Conservation (phyloP, 2,888 invertebrate species). For the Aethes cnicana region DNA sequence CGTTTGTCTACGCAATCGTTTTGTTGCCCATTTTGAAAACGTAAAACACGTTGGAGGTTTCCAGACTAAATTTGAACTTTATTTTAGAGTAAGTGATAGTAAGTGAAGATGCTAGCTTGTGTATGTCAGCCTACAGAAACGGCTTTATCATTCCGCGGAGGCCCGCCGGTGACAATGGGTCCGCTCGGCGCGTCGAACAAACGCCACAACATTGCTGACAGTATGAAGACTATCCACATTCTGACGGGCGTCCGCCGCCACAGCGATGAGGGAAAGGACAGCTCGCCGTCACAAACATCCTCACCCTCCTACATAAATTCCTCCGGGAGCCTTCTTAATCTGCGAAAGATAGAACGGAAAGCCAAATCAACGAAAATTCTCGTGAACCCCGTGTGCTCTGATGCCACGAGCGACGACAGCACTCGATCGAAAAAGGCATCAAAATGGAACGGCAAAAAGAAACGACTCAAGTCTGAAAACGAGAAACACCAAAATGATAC, state of each 20-base stretch:
- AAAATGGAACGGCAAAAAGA: constrained; percentile 77
- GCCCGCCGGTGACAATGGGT: constrained; percentile 79
- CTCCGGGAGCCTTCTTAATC: constrained; percentile 65
- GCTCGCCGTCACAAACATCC: constrained; percentile 58
- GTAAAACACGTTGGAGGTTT: constrained; percentile 27
- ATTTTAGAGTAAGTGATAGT: constrained; percentile 63
- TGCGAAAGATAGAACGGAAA: constrained; percentile 73
- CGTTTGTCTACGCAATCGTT: not conserved
- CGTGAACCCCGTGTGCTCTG: constrained; percentile 75
- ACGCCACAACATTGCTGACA: constrained; percentile 60
- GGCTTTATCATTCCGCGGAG: constrained; percentile 77
- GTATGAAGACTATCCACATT: constrained; percentile 64
- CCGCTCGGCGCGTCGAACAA: constrained; percentile 74
- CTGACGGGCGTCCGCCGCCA: constrained; percentile 55
- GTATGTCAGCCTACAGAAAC: constrained; percentile 85
- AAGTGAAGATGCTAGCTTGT: constrained; percentile 85
- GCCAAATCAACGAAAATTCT: constrained; percentile 77
- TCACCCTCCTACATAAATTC: constrained; percentile 61
- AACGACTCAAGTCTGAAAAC: constrained; percentile 64
- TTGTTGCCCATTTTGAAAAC: constrained; percentile 9
- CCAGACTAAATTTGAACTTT: too few relatives aligned
- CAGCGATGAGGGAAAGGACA: constrained; percentile 60
- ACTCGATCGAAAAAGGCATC: constrained; percentile 61
- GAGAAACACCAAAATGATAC: constrained; percentile 49
- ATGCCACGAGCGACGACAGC: constrained; percentile 71